Evolutionary conservation across 2,797 vertebrate species (phyloP).

Genomic region (Intellagama lesueurii): DNA sequence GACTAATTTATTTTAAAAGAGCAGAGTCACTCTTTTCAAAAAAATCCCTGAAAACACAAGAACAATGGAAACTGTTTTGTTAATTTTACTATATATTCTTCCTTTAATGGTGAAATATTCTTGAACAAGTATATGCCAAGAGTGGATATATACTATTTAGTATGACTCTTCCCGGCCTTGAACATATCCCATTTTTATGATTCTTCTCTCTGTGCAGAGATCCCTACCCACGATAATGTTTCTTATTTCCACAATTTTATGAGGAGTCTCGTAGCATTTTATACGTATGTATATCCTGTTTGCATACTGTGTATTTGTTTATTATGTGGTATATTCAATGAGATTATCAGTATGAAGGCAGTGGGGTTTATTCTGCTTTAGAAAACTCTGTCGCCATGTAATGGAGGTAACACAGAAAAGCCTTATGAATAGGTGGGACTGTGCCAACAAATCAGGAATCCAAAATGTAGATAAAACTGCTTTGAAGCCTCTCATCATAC

Average conservation of each 20-base stretch:
- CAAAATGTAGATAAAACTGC: not conserved
- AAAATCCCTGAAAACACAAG: not conserved
- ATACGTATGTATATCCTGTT: not conserved
- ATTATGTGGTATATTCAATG: constrained; percentile 18
- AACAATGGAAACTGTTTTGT: not conserved
- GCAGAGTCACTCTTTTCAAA: not conserved
- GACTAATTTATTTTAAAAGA: not conserved
- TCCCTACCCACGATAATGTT: constrained; percentile 2
- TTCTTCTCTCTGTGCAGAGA: constrained; percentile 9
- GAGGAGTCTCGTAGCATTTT: constrained; percentile 5
- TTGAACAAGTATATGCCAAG: not conserved
- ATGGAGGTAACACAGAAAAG: not conserved
- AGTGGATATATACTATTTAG: not conserved
- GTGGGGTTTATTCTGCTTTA: not conserved
- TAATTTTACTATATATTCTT: constrained; percentile 5
- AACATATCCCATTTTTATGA: constrained; percentile 20
- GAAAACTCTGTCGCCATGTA: not conserved
- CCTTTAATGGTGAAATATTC: constrained; percentile 27
- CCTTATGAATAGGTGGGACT: constrained; percentile 19
- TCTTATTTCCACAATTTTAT: constrained; percentile 19
- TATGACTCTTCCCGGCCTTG: constrained; percentile 10
- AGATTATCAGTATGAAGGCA: constrained; percentile 23
- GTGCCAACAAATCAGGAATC: constrained; percentile 14
- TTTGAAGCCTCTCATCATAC: not conserved
- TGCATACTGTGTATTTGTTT: constrained; percentile 20